phyloP scores from a whole-genome alignment of 1,140 invertebrate genomes.

The Tribolium madens region DNA sequence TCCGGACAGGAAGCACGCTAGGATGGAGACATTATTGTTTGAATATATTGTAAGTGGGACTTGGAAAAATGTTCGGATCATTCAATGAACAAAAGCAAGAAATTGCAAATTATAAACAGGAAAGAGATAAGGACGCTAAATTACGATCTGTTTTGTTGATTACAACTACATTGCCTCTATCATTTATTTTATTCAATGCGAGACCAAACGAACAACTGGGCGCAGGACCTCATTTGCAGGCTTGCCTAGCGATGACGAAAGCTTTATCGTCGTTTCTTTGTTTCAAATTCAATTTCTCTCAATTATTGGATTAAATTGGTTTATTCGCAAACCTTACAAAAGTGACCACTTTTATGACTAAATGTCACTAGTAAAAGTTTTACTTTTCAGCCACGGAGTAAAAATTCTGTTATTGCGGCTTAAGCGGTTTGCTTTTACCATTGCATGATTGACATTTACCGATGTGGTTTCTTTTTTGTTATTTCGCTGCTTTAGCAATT shows the following conservation, averaged over 20 bases:
- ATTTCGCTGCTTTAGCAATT: too few relatives aligned
- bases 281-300: background rate
- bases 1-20: conserved; percentile 47
- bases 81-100: conserved; percentile 50
- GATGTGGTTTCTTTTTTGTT: too few relatives aligned
- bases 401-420: too few relatives aligned
- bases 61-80: conserved; percentile 42
- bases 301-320: too few relatives aligned
- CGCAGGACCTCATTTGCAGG: background rate
- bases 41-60: conserved; percentile 51
- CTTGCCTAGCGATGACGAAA: background rate
- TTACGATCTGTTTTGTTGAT: conserved; percentile 28
- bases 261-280: background rate
- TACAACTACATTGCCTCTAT: background rate
- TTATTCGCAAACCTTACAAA: too few relatives aligned
- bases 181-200: background rate
- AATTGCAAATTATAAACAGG: conserved; percentile 49
- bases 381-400: too few relatives aligned
- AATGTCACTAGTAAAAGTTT: too few relatives aligned
- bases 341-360: too few relatives aligned
- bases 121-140: conserved; percentile 42
- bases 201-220: background rate
- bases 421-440: too few relatives aligned
- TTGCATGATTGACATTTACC: too few relatives aligned
- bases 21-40: conserved; percentile 51